Base-by-base conservation (phyloP, 2,888 invertebrate genomes). In the Lymantria dispar region DNA sequence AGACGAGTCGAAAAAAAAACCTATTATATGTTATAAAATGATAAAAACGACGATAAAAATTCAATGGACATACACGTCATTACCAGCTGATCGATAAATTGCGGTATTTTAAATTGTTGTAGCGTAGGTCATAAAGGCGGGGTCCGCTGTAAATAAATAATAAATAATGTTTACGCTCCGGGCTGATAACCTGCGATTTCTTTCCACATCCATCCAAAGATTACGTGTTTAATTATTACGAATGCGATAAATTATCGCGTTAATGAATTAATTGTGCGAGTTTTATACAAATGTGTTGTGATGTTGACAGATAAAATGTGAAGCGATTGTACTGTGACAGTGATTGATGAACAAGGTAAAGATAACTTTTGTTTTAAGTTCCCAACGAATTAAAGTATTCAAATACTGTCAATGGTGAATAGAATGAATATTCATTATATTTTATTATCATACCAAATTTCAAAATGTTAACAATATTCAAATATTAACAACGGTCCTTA, bases 41-140 rank as follows among this genome's bases (percentile, higher is more conserved):
- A 68, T 72, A 63, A 62, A 63, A 47, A 49, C 48, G 58, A 43
- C 61, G 54, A 80, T 84, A 78, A 74, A 80, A 80, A 84, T 84
- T 83, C 77, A 72, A 65, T 65, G 65, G 63, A 68, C 70, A 71
- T 62, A 54, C 62, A 56, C 58, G 46, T 60, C 51, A 58, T 71
- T 74, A 69, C 53, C 59, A 63, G 53, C 64, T 64, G 64, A 53
- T 70, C 68, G 64, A 72, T 78, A 75, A 71, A 74, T 70, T 60
- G 64, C 62, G 48, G 61, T 70, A 63, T 66, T 42, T 69, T 62
- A 65, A 64, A 65, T 62, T 68, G 52, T 62, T 54, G 43, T 64
- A 62, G 64, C 61, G 57, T 60, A 65, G 61, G 62, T 66, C 64
- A 69, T 75, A 72, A 78, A 73, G 61, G 55, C 58, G 55, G 37